These are phyloP conservation scores for Lagria hirta DNA, from an alignment of 2,888 invertebrate species.

Conservation along the genomic window DNA sequence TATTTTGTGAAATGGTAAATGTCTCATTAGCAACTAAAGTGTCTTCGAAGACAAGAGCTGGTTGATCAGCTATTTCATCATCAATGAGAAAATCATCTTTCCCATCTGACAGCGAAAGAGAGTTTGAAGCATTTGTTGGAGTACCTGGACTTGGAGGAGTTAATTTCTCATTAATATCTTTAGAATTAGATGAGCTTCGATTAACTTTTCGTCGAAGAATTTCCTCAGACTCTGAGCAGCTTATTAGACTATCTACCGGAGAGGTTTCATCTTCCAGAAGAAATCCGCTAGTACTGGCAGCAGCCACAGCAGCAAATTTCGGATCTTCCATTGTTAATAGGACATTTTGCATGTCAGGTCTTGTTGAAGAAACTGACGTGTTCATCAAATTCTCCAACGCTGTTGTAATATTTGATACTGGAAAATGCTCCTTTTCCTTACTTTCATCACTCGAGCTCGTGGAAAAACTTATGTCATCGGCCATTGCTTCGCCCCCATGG, in stretches of 20 bases:
- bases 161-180: conserved; percentile 53
- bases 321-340: conserved; percentile 70
- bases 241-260: conserved; percentile 75
- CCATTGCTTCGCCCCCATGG: conserved; percentile 67
- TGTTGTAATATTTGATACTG: conserved; percentile 30
- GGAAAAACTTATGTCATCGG: conserved; percentile 60
- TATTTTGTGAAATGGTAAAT: conserved; percentile 37
- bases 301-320: conserved; percentile 73
- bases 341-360: conserved; percentile 53
- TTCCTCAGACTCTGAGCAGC: conserved; percentile 65
- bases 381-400: conserved; percentile 41
- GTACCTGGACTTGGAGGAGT: conserved; percentile 66
- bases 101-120: conserved; percentile 78
- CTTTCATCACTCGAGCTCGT: conserved; percentile 60
- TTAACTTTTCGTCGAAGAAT: conserved; percentile 43
- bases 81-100: conserved; percentile 82
- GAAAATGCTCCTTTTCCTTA: conserved; percentile 44
- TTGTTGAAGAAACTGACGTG: conserved; percentile 31
- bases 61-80: conserved; percentile 90
- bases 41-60: conserved; percentile 77
- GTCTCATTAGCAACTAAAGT: conserved; percentile 47
- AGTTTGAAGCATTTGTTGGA: conserved; percentile 76
- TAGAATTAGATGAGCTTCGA: conserved; percentile 55
- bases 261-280: conserved; percentile 81
- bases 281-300: conserved; percentile 67